Evolutionary conservation across 2,113 vertebrate genomes (phyloP).

Genomic region (Rhea pennata): DNA sequence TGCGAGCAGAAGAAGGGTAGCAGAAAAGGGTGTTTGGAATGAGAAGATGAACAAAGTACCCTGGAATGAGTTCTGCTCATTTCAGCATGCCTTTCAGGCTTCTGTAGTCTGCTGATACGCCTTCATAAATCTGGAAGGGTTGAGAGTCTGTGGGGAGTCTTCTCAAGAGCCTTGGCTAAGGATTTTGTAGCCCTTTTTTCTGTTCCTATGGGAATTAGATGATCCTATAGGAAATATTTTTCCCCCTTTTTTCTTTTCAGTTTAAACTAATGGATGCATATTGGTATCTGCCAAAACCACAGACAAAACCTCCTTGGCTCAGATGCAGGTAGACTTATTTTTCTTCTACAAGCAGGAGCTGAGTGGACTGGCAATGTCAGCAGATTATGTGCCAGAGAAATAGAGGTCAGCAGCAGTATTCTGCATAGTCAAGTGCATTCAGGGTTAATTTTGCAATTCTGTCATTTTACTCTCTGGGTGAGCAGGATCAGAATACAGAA

Average conservation of each 20-base stretch:
- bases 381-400: neutral
- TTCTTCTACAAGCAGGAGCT: neutral
- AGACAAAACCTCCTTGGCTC: neutral
- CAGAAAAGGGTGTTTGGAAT: neutral
- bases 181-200: neutral
- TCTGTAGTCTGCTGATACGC: rapidly evolving
- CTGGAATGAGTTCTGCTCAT: neutral
- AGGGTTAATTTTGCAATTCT: neutral
- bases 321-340: neutral
- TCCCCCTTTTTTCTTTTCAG: neutral
- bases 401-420: neutral
- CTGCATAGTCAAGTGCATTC: neutral
- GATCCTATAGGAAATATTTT: neutral
- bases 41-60: neutral
- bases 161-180: neutral
- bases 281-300: neutral
- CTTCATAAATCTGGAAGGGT: neutral
- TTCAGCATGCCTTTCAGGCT: neutral
- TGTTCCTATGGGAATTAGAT: neutral
- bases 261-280: neutral
- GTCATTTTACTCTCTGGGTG: neutral
- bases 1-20: neutral
- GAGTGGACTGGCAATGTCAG: neutral
- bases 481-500: neutral
- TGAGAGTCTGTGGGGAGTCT: neutral